Percentiles rank a stretch among this genome's conserved stretches.
These are phyloP conservation scores for Geophilus truncorum DNA, from an alignment of 2,888 invertebrate genomes.

Conservation along the genomic window DNA sequence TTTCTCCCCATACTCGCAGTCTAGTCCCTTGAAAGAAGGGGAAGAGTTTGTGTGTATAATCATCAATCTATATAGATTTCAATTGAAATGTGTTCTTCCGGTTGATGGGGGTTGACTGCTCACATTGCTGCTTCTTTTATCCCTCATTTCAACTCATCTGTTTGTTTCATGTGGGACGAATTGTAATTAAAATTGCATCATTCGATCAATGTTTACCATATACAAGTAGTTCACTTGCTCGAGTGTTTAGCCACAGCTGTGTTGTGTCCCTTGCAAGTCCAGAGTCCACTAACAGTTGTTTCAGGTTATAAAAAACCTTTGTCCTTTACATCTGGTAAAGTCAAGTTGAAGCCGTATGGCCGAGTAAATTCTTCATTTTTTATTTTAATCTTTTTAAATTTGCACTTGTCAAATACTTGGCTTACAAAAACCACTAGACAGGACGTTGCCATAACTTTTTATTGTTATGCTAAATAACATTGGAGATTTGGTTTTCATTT, in stretches of 20 bases:
- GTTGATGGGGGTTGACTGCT: neutral
- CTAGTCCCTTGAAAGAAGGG: neutral
- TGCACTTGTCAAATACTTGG: neutral
- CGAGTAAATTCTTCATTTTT: neutral
- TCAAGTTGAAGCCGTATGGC: neutral
- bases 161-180: too few relatives aligned
- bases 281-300: neutral
- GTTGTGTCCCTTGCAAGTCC: neutral
- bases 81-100: constrained; percentile 25
- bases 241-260: neutral
- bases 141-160: too few relatives aligned
- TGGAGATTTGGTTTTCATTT: neutral
- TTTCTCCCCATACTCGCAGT: neutral
- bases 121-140: too few relatives aligned
- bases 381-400: neutral
- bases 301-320: neutral
- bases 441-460: too few relatives aligned
- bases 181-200: too few relatives aligned
- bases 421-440: too few relatives aligned
- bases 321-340: neutral
- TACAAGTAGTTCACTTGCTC: neutral
- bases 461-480: neutral
- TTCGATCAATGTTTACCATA: too few relatives aligned
- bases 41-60: constrained; percentile 11
- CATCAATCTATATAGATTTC: neutral